Conservation (phyloP, 2,113 vertebrate species). For the Diglossa brunneiventris region DNA sequence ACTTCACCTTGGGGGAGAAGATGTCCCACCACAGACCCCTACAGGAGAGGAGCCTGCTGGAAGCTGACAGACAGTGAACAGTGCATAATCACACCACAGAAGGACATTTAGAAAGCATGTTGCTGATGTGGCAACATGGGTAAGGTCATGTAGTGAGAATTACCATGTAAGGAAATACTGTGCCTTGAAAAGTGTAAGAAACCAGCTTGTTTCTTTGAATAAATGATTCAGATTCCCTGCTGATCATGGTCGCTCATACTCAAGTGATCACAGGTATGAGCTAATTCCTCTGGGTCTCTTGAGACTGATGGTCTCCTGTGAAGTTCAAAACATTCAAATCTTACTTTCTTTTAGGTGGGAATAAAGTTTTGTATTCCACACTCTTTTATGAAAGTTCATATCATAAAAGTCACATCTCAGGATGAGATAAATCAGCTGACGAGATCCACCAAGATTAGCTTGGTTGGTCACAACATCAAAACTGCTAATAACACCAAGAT, state of each 20-base stretch:
- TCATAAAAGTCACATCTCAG: not conserved
- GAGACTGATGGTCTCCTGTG: not conserved
- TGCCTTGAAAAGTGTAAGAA: not conserved
- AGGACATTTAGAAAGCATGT: not conserved
- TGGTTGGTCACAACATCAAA: not conserved
- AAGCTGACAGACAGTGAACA: not conserved
- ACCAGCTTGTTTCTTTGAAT: not conserved
- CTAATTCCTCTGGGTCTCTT: not conserved
- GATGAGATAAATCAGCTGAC: not conserved
- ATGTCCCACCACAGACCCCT: not conserved
- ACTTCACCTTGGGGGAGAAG: fast-evolving
- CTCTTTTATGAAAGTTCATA: not conserved
- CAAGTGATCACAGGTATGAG: not conserved
- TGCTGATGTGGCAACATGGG: not conserved
- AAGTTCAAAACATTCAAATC: not conserved
- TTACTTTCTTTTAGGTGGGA: not conserved
- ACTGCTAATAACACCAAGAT: not conserved
- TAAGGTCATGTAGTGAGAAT: not conserved
- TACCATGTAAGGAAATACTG: not conserved
- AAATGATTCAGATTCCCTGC: not conserved
- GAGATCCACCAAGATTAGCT: not conserved
- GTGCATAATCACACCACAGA: fast-evolving
- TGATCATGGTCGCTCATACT: not conserved
- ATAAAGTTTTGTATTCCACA: not conserved
- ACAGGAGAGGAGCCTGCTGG: not conserved